Percentiles rank a stretch among this genome's conserved stretches.
Evolutionary conservation across 2,797 vertebrate genomes (phyloP).

Genomic region (Pipistrellus pipistrellus): DNA sequence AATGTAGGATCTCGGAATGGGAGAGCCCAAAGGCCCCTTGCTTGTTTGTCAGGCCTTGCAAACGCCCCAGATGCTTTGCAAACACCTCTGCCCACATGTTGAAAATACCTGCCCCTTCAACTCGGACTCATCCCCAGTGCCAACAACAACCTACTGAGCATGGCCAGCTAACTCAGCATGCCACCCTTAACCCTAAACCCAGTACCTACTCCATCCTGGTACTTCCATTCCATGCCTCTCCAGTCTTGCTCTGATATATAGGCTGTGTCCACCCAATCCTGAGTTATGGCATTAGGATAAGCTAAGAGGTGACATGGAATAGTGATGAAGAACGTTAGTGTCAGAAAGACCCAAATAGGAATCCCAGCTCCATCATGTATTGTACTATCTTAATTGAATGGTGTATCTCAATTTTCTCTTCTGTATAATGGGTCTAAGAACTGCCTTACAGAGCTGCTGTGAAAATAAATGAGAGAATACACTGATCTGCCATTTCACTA

Average conservation of each 20-base stretch:
- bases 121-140: not conserved
- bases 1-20: fast-evolving
- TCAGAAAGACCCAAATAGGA: not conserved
- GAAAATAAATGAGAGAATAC: not conserved
- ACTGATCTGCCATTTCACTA: not conserved
- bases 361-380: not conserved
- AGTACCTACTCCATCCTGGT: not conserved
- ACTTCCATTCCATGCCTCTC: not conserved
- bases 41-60: not conserved
- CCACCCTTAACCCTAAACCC: not conserved
- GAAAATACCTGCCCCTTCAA: not conserved
- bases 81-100: not conserved
- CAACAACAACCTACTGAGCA: fast-evolving
- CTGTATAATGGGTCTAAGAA: not conserved
- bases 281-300: not conserved
- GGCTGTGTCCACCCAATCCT: not conserved
- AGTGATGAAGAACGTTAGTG: not conserved
- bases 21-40: too few species aligned
- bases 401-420: not conserved
- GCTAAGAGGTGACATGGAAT: not conserved
- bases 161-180: not conserved
- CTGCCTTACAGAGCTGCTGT: not conserved
- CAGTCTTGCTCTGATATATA: not conserved
- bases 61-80: not conserved
- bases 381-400: not conserved